Conservation (phyloP, 1,140 invertebrate genomes). For the Holotrichia oblita region DNA sequence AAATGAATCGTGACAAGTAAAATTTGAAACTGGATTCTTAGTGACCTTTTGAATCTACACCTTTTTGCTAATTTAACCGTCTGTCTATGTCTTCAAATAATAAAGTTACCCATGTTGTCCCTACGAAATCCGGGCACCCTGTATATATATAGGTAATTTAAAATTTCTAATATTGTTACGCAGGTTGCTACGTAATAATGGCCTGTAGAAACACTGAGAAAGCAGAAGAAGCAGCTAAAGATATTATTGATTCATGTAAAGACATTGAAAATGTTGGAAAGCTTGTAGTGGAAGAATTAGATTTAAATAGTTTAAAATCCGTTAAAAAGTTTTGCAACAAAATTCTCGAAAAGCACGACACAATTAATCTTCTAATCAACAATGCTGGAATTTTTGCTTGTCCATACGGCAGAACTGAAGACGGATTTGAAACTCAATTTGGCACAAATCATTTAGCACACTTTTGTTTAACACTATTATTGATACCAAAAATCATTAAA, state of each 20-base stretch:
- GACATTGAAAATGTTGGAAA: slow-evolving; percentile 44
- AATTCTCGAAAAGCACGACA: slow-evolving; percentile 45
- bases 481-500: slow-evolving; percentile 67
- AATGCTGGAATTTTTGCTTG: slow-evolving; percentile 53
- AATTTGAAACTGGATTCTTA: no score
- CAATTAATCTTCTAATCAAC: slow-evolving; percentile 50
- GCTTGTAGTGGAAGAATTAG: slow-evolving; percentile 66
- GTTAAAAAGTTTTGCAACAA: slow-evolving; percentile 73
- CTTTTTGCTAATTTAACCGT: no score
- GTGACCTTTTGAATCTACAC: no score
- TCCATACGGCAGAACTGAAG: slow-evolving; percentile 58
- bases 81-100: no score
- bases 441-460: slow-evolving; percentile 69
- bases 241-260: slow-evolving; percentile 60
- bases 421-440: slow-evolving; percentile 65
- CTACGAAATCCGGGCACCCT: no score
- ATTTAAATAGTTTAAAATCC: slow-evolving; percentile 77
- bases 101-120: no score
- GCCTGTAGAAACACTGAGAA: slow-evolving; percentile 70
- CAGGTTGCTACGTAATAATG: slow-evolving; percentile 71
- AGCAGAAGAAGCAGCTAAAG: slow-evolving; percentile 62
- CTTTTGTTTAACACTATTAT: slow-evolving; percentile 72
- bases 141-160: no score
- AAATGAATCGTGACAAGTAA: no score
- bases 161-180: background rate